Evolutionary conservation across 1,140 invertebrate genomes (phyloP).

Genomic region (Callitettix versicolor): DNA sequence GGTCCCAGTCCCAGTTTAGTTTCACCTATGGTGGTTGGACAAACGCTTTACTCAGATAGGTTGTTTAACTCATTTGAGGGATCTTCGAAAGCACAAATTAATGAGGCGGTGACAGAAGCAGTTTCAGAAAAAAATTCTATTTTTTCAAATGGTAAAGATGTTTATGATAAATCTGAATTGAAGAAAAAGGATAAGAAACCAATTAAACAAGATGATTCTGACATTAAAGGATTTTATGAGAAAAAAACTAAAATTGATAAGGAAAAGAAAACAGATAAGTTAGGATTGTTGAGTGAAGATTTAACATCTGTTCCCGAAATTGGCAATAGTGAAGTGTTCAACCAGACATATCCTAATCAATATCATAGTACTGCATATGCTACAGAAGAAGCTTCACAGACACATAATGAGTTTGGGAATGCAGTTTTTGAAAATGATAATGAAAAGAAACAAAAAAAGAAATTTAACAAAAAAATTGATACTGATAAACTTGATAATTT

Average conservation of each 20-base stretch:
- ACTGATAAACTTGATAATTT: not conserved
- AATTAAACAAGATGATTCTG: constrained; percentile 13
- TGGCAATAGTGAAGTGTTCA: too few relatives aligned
- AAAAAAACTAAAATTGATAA: constrained; percentile 12
- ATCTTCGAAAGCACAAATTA: too few relatives aligned
- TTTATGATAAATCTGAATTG: constrained; percentile 16
- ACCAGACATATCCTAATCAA: too few relatives aligned
- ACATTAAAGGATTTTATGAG: constrained; percentile 8
- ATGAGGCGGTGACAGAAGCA: too few relatives aligned
- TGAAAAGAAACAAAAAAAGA: constrained; percentile 2
- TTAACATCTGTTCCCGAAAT: not conserved
- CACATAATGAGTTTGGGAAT: constrained; percentile 3
- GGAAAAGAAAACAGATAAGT: constrained; percentile 6
- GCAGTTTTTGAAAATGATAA: constrained; percentile 6
- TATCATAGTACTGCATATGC: too few relatives aligned
- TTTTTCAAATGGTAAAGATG: constrained; percentile 1
- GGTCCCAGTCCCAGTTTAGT: too few relatives aligned
- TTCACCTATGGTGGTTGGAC: too few relatives aligned
- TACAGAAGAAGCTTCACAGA: too few relatives aligned
- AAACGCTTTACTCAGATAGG: too few relatives aligned
- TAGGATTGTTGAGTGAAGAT: not conserved
- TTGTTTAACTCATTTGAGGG: too few relatives aligned
- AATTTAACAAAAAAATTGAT: constrained; percentile 4
- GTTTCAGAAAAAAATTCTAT: too few relatives aligned
- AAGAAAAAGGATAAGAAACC: constrained; percentile 22